Conservation (phyloP, 2,113 vertebrate genomes). For the Rostratula benghalensis region DNA sequence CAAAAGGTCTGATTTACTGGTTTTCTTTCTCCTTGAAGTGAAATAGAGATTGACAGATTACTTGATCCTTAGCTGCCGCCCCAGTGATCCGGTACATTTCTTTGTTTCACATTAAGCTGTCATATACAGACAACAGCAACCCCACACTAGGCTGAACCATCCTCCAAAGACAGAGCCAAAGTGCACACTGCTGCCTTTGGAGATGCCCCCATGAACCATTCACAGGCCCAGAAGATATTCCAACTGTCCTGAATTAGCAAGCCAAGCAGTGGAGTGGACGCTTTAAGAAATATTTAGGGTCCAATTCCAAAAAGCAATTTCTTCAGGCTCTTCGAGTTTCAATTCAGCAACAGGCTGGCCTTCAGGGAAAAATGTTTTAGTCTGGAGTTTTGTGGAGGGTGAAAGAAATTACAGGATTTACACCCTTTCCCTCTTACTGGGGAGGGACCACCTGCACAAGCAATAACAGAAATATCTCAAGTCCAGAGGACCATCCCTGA, state of each 20-base stretch:
- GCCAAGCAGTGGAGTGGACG: not conserved
- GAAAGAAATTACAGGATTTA: not conserved
- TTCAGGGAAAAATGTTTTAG: not conserved
- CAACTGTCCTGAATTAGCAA: not conserved
- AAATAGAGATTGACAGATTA: not conserved
- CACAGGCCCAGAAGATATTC: not conserved
- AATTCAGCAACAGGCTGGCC: not conserved
- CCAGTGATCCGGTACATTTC: not conserved
- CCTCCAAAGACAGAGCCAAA: not conserved
- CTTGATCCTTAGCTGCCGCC: not conserved
- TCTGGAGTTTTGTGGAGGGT: not conserved
- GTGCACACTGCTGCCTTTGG: accelerated
- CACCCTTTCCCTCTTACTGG: not conserved
- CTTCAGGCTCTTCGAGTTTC: not conserved
- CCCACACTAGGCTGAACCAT: not conserved
- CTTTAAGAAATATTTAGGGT: not conserved
- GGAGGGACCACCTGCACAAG: not conserved
- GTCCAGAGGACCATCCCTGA: not conserved
- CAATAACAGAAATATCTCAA: not conserved
- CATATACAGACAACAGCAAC: not conserved
- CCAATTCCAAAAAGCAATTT: not conserved
- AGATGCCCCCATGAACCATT: not conserved
- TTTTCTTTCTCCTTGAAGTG: not conserved
- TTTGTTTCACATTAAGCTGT: not conserved
- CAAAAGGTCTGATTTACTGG: not conserved